Evolutionary conservation across 2,888 invertebrate genomes (phyloP), one percentile per base, ranked within the genome.

Genomic region (Epinotia bilunana): DNA sequence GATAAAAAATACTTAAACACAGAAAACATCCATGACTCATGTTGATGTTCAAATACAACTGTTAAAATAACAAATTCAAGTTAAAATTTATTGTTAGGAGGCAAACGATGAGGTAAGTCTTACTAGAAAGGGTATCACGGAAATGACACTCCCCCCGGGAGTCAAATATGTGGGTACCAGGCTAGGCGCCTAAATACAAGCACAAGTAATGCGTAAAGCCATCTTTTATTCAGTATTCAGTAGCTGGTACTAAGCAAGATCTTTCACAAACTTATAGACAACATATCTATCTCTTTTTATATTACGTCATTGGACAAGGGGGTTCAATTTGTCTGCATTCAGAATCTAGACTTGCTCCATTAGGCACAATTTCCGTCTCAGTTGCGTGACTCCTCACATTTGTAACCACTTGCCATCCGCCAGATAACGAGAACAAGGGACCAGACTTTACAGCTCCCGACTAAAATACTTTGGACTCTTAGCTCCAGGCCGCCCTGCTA

Each of bases 351-450:
- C 79, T 71, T 74, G 78, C 73, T 80, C 79, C 79, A 82, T 81
- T 82, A 81, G 49, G 55, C 53, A 57, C 72, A 72, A 57, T 72
- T n/a, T 63, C 61, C 67, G 49, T 57, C 75, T 80, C 81, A 80
- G 77, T 92, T 86, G 93, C 92, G 93, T 93, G 93, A 93, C 91
- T 90, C 81, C 80, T 83, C 86, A 87, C 91, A 91, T 93, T 92
- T 90, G 91, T 91, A 87, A 85, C 79, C 76, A 82, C 82, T 81
- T 80, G 79, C 83, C 84, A 84, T 83, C 70, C 80, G 74, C 78
- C 68, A 88, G 91, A 91, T 91, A 90, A 85, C 83, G 78, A 80
- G 80, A 81, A 88, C 86, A 85, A 81, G 84, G 82, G 83, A 80
- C 82, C 78, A 76, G 78, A 60, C 71, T 23, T 28, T n/a, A 61